Evolutionary conservation across 2,888 invertebrate species (phyloP).

Genomic region (Chaetogeoica ovagalla): DNA sequence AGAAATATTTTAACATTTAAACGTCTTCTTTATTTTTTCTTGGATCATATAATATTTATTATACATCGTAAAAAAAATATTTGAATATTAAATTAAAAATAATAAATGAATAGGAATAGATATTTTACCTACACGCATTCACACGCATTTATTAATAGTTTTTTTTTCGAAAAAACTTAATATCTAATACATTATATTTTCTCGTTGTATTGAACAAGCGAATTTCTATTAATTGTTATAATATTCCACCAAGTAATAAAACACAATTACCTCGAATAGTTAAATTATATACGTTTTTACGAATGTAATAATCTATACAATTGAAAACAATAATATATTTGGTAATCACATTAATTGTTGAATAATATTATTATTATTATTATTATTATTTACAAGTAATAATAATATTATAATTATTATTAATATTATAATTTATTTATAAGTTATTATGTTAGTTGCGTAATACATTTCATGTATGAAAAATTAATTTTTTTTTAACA

Average conservation of each 20-base stretch:
- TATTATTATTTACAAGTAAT: background rate
- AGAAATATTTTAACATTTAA: background rate
- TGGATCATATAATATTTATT: background rate
- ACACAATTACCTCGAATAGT: constrained; percentile 11
- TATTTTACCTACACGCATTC: background rate
- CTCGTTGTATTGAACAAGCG: background rate
- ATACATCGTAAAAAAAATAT: background rate
- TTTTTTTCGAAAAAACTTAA: background rate
- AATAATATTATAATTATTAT: constrained; percentile 1
- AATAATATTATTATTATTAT: constrained; percentile 8
- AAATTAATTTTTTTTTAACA: constrained; percentile 15
- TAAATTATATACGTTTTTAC: background rate
- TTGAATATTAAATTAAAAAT: background rate
- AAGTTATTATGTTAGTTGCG: constrained; percentile 11
- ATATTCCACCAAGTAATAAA: constrained; percentile 48
- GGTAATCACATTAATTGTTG: constrained; percentile 5
- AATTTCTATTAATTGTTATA: background rate
- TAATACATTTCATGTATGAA: background rate
- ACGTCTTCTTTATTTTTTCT: background rate
- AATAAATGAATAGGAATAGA: constrained; percentile 9
- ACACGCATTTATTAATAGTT: constrained; percentile 1
- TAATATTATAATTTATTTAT: constrained; percentile 22
- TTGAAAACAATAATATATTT: constrained; percentile 1
- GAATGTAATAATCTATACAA: background rate
- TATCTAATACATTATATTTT: background rate